Evolutionary conservation across 2,113 vertebrate species (phyloP).

Genomic region (Aphyosemion australe): DNA sequence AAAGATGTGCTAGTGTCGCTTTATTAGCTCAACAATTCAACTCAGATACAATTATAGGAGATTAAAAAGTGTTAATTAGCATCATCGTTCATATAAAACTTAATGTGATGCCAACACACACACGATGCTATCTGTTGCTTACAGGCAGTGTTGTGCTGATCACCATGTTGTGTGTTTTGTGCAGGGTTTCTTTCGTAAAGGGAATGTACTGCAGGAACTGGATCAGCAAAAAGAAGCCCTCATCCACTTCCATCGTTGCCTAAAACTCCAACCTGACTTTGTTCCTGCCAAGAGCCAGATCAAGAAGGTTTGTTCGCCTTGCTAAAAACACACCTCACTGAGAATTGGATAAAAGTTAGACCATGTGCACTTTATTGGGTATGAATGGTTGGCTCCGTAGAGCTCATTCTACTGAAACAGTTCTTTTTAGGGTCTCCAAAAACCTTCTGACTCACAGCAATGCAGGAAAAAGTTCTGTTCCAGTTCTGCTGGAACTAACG

Average conservation of each 20-base stretch:
- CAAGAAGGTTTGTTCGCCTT: constrained; percentile 69
- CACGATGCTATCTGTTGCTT: neutral
- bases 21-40: no score
- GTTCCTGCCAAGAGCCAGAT: constrained; percentile 77
- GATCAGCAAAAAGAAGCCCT: constrained; percentile 81
- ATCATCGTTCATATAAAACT: neutral
- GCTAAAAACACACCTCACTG: neutral
- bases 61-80: neutral
- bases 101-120: neutral
- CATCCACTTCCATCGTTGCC: constrained; percentile 82
- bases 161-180: constrained; percentile 20
- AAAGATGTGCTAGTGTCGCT: no score
- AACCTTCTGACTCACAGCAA: no score
- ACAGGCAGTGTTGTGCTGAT: constrained; percentile 21
- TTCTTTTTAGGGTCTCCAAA: no score
- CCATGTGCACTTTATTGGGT: neutral
- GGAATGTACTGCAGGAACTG: constrained; percentile 85
- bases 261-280: constrained; percentile 81
- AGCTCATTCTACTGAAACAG: no score
- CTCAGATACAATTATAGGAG: no score
- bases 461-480: no score
- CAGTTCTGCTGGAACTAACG: no score
- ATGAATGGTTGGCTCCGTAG: no score
- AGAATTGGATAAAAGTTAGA: neutral
- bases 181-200: constrained; percentile 87